Evolutionary conservation across 2,888 invertebrate species (phyloP).

Genomic region (Polydrusus pterygomalis): DNA sequence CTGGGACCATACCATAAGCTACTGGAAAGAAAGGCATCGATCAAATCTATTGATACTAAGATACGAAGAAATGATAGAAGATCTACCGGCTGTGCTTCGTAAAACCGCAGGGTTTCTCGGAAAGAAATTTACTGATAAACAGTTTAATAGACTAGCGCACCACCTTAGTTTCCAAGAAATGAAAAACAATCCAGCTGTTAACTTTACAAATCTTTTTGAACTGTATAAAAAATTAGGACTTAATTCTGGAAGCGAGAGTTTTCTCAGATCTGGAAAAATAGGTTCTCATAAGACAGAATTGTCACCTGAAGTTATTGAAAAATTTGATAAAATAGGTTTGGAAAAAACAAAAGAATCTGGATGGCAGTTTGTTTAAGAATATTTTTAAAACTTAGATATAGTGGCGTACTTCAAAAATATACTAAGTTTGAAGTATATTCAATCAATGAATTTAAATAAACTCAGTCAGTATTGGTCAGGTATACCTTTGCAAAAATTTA

Average conservation of each 20-base stretch:
- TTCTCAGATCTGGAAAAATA: slow-evolving; percentile 83
- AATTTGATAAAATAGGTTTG: background rate
- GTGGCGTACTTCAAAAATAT: too few species aligned
- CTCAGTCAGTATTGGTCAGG: too few species aligned
- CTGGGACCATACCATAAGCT: slow-evolving; percentile 62
- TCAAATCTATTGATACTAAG: slow-evolving; percentile 61
- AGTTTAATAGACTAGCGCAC: slow-evolving; percentile 55
- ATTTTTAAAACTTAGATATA: too few species aligned
- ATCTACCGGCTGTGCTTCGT: slow-evolving; percentile 54
- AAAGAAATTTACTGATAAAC: slow-evolving; percentile 54
- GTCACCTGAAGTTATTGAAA: background rate
- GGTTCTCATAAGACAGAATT: slow-evolving; percentile 89
- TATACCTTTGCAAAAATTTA: too few species aligned
- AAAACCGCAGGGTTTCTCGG: slow-evolving; percentile 58
- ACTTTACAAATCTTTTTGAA: slow-evolving; percentile 62
- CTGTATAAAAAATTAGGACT: slow-evolving; percentile 1
- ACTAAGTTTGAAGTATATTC: too few species aligned
- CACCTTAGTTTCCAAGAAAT: slow-evolving; percentile 68
- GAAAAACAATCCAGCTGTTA: slow-evolving; percentile 75
- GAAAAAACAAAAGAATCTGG: slow-evolving; percentile 8
- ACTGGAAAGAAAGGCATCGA: slow-evolving; percentile 57
- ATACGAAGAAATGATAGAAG: slow-evolving; percentile 62
- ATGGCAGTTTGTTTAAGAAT: slow-evolving; percentile 15
- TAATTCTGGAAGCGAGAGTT: slow-evolving; percentile 86
- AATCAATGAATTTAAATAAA: too few species aligned